These are phyloP conservation scores for Torymus tubicola DNA, from an alignment of 2,888 invertebrate genomes.

Conservation along the genomic window DNA sequence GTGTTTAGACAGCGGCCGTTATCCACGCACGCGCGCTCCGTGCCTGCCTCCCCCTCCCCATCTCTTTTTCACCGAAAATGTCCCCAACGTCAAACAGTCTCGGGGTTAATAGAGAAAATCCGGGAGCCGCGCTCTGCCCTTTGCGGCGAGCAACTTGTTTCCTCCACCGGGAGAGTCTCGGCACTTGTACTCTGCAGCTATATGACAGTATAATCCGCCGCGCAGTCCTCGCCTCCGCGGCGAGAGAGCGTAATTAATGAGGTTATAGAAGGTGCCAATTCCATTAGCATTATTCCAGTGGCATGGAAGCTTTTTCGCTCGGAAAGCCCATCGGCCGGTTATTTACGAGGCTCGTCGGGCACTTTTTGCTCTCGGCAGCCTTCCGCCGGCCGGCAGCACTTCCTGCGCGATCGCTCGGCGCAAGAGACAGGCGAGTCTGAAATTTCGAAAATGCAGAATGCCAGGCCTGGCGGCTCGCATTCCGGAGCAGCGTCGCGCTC, in stretches of 20 bases:
- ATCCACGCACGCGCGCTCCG: conserved; percentile 60
- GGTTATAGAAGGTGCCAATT: conserved; percentile 39
- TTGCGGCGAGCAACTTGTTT: not conserved
- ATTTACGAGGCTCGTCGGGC: conserved; percentile 22
- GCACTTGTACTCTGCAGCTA: too few relatives aligned
- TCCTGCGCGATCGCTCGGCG: conserved; percentile 8
- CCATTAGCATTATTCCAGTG: conserved; percentile 37
- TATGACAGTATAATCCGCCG: too few relatives aligned
- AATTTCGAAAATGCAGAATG: conserved; percentile 45
- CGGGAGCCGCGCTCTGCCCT: not conserved
- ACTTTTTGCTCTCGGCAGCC: conserved; percentile 4
- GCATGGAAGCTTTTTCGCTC: not conserved
- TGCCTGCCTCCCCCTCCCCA: not conserved
- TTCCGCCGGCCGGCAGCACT: not conserved
- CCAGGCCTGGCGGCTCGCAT: not conserved
- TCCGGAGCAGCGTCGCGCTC: conserved; percentile 36
- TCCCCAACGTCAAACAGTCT: conserved; percentile 44
- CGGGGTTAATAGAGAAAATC: conserved; percentile 40
- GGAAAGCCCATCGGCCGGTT: conserved; percentile 8
- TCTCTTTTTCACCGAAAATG: conserved; percentile 42
- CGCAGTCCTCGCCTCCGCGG: too few relatives aligned
- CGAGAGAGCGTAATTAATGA: conserved; percentile 21
- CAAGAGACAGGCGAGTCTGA: not conserved
- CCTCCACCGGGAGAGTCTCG: too few relatives aligned
- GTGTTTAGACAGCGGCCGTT: conserved; percentile 75